Evolutionary conservation across 2,113 vertebrate species (phyloP).

Genomic region (Paradoxurus hermaphroditus): DNA sequence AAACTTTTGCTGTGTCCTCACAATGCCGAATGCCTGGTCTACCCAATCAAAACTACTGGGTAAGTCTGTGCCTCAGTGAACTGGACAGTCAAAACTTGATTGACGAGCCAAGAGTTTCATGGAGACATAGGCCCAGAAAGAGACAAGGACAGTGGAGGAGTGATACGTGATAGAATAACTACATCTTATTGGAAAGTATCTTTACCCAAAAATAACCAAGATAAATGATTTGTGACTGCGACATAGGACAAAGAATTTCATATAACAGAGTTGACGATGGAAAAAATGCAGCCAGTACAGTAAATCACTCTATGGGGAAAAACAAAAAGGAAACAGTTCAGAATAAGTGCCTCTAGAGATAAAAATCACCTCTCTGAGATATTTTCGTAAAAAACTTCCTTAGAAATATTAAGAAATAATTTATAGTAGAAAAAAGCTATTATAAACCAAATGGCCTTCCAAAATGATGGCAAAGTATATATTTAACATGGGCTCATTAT

Average conservation of each 20-base stretch:
- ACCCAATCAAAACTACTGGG: background rate
- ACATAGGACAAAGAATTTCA: slow-evolving; percentile 80
- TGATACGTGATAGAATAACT: background rate
- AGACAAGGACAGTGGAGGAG: background rate
- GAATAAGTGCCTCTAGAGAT: slow-evolving; percentile 76
- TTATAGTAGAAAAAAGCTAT: slow-evolving; percentile 67
- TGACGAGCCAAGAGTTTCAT: slow-evolving; percentile 14
- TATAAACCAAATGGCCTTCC: slow-evolving; percentile 70
- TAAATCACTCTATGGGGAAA: slow-evolving; percentile 79
- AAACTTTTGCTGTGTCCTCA: background rate
- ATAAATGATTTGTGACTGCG: slow-evolving; percentile 83
- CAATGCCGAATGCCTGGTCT: background rate
- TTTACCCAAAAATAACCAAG: slow-evolving; percentile 78
- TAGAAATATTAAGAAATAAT: slow-evolving; percentile 63
- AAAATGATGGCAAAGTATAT: slow-evolving; percentile 57
- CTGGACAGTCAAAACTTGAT: slow-evolving; percentile 22
- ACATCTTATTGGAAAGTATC: slow-evolving; percentile 68
- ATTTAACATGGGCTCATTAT: slow-evolving; percentile 62
- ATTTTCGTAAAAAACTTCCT: slow-evolving; percentile 52
- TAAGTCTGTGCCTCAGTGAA: slow-evolving; percentile 10
- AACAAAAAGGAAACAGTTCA: slow-evolving; percentile 73
- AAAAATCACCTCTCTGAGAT: slow-evolving; percentile 69
- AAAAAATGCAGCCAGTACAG: slow-evolving; percentile 77
- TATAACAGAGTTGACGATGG: slow-evolving; percentile 75
- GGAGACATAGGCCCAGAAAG: background rate